Percentiles rank a stretch among this genome's conserved stretches.
phyloP scores from a whole-genome alignment of 2,888 invertebrate species.

The Ceramica pisi region DNA sequence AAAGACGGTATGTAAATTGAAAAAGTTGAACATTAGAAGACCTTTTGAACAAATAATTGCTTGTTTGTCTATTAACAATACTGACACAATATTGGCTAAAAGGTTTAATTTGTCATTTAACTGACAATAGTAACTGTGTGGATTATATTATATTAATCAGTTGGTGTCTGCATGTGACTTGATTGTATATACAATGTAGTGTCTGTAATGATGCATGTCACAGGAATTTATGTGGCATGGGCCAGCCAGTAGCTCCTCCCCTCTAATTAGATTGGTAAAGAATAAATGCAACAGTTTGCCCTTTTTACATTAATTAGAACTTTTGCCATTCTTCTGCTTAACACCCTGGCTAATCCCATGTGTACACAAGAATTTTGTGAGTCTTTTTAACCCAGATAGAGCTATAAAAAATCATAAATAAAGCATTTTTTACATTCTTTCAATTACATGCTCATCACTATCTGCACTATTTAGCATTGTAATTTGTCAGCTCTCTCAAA shows the following conservation, averaged over 20 bases:
- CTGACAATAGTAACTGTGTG: slow-evolving; percentile 1
- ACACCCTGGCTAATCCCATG: slow-evolving; percentile 15
- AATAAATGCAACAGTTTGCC: not conserved
- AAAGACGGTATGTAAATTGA: slow-evolving; percentile 77
- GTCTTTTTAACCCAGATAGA: not conserved
- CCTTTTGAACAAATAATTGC: not conserved
- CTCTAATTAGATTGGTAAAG: slow-evolving; percentile 15
- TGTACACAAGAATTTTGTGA: not conserved
- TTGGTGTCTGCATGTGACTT: slow-evolving; percentile 16
- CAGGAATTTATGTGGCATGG: slow-evolving; percentile 22
- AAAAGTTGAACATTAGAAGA: not conserved
- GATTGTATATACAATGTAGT: slow-evolving; percentile 8
- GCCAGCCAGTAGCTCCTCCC: slow-evolving; percentile 19
- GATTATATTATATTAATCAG: slow-evolving; percentile 10
- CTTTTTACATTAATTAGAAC: not conserved
- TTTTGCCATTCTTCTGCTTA: slow-evolving; percentile 28
- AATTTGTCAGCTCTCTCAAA: too few species aligned
- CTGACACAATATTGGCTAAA: slow-evolving; percentile 1
- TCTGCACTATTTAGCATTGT: not conserved
- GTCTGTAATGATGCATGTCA: slow-evolving; percentile 25
- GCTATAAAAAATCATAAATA: too few species aligned
- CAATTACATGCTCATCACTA: too few species aligned
- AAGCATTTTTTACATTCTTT: too few species aligned
- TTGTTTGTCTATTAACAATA: slow-evolving; percentile 28
- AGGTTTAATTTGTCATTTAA: not conserved